Base-by-base conservation (phyloP, 2,113 vertebrate species). In the Rhabdornis inornatus region DNA sequence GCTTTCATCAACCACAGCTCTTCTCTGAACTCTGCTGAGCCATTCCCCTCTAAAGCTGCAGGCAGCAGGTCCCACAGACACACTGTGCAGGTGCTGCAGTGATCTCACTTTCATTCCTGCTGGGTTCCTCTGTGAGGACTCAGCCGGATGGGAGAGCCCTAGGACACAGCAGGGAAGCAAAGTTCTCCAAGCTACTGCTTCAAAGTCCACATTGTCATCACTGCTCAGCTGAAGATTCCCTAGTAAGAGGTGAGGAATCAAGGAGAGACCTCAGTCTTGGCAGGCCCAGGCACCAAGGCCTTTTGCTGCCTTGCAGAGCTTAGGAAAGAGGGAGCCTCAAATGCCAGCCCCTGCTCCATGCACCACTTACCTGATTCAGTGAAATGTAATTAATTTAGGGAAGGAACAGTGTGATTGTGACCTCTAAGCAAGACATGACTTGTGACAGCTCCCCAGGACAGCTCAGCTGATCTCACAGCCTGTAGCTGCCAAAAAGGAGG, bases 11-110 rank as follows among this genome's bases (percentile, higher is more conserved):
- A 13, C 8, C 83, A 55, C 16, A 59, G 55, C 65, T 47, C 45
- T 53, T 6, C 42, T 27, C 74, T 87, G 69, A 78, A 11, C 72
- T 50, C 47, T 66, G 77, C 59, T 22, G 69, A 75, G 74, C 56
- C 45, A 25, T 31, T 31, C 0, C 2, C 31, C 22, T 49, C 20
- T 5, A 23, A 6, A 7, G 4, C 0, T 2, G 21, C 33, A 47
- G 60, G 37, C 79, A 50, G 65, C 6, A 11, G 76, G 57, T 39
- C 70, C 55, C 4, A 15, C n/a, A 72, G 57, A 23, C 37, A 23
- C 37, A 8, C 13, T 2, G 56, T 14, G 47, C 22, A 53, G 45
- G 21, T 7, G 10, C 6, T n/a, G 61, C 70, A n/a, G 5, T 18
- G 49, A n/a, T 64, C 47, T 20, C 21, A 15, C 56, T 19, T 33